Evolutionary conservation across 2,888 invertebrate genomes (phyloP).

Genomic region (Lithodes maja): DNA sequence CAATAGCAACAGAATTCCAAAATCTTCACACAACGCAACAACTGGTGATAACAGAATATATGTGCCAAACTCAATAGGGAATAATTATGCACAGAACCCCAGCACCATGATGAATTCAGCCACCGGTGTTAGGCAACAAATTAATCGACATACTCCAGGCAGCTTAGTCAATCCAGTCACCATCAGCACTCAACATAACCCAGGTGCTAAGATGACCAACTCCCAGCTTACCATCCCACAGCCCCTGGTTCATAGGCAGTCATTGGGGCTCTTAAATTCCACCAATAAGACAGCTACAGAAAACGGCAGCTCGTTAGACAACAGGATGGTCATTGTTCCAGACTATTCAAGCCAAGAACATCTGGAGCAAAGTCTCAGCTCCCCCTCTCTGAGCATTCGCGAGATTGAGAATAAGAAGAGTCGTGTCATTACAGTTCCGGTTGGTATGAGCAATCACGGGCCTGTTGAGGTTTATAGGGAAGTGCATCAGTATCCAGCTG

Average conservation of each 20-base stretch:
- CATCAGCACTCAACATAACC: not conserved
- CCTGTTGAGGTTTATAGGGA: constrained; percentile 56
- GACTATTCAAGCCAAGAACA: not conserved
- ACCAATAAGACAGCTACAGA: not conserved
- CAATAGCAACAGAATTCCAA: too few species aligned
- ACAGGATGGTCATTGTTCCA: not conserved
- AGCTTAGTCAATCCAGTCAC: not conserved
- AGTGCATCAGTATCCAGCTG: constrained; percentile 54
- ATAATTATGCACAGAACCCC: not conserved
- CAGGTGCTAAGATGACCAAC: not conserved
- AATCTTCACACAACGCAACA: too few species aligned
- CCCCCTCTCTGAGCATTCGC: not conserved
- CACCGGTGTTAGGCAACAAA: not conserved
- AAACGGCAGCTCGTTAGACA: not conserved
- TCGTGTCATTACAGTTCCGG: constrained; percentile 52
- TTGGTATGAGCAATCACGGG: constrained; percentile 56
- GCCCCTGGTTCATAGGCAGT: not conserved
- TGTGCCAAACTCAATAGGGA: too few species aligned
- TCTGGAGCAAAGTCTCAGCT: not conserved
- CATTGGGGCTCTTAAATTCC: not conserved
- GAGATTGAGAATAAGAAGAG: constrained; percentile 21
- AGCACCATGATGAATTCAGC: not conserved
- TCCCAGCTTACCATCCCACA: not conserved
- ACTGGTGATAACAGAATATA: too few species aligned
- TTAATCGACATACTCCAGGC: not conserved